Percentiles rank a stretch among this genome's conserved stretches.
These are phyloP conservation scores for Aptenodytes forsteri DNA, from an alignment of 2,113 vertebrate species.

Conservation along the genomic window DNA sequence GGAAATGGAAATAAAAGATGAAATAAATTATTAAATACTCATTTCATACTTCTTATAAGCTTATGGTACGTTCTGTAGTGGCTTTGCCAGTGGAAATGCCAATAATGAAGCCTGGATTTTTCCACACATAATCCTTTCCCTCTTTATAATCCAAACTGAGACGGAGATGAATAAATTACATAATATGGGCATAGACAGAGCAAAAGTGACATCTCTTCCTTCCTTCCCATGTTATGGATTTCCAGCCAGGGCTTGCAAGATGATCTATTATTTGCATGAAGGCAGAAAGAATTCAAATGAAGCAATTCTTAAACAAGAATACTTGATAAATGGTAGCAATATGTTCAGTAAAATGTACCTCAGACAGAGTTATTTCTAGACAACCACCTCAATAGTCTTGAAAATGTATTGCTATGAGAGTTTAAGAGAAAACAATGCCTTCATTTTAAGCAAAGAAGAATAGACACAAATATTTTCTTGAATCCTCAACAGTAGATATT, in stretches of 20 bases:
- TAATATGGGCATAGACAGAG: neutral
- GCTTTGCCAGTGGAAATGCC: neutral
- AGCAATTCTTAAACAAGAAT: constrained; percentile 10
- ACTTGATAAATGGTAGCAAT: constrained; percentile 12
- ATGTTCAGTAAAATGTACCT: neutral
- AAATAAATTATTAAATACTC: neutral
- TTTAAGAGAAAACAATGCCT: neutral
- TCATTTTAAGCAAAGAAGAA: neutral
- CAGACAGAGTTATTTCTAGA: neutral
- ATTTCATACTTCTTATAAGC: neutral
- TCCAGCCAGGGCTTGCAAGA: neutral
- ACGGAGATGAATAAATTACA: neutral
- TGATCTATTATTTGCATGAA: neutral
- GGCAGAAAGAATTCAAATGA: constrained; percentile 12
- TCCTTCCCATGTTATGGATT: neutral
- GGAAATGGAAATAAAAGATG: neutral
- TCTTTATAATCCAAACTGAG: neutral
- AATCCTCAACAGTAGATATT: neutral
- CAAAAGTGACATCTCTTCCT: neutral
- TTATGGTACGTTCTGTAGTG: neutral
- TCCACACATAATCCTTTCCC: neutral
- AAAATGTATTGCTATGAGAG: neutral
- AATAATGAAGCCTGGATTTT: neutral
- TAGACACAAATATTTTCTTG: neutral
- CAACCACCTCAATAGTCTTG: neutral